Evolutionary conservation across 1,140 invertebrate species (phyloP), one percentile per base, ranked within the genome.

Genomic region (Calephelis nemesis): DNA sequence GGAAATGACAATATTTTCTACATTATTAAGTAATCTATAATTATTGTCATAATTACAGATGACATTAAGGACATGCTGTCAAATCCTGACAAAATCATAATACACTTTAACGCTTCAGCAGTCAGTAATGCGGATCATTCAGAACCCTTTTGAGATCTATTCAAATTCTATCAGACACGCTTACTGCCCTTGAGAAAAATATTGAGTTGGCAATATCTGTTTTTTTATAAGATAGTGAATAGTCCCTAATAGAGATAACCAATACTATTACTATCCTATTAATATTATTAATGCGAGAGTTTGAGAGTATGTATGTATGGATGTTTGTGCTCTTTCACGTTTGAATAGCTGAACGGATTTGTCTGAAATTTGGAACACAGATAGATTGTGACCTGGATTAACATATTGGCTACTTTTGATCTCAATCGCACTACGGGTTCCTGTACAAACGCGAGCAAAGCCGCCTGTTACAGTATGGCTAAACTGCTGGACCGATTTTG

Each of bases 151-250:
- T 15, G 0, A 30, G 6, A 58, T 58, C 52, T 58, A 58, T 58
- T 39, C 15, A 30, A 58, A 58, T 58, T 58, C 52, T 11, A 58
- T 58, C 52, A 58, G 52, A 58, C 52, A 58, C 52, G 19, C 52
- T 19, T 58, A 58, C 11, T 58, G 10, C 52, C 52, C 54, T 12
- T 58, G 54, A 58, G 54, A 58, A 58, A 58, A 58, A 58, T 40
- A 58, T 58, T 58, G 30, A 12, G 6, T 58, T 58, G 54, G 30
- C 19, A 58, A 58, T 58, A 58, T 39, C 30, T 58, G 30, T 58
- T 9, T 58, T 58, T 58, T 58, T 11, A 58, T 45, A 45, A 7
- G 7, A 45, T 45, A 7, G 42, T 7, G 1, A 9, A 7, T 7
- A 5, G 7, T 45, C 7, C 8, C 4, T 0, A 9, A 9, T 7